phyloP scores from a whole-genome alignment of 2,797 vertebrate species.

The Premnoplex brunnescens region DNA sequence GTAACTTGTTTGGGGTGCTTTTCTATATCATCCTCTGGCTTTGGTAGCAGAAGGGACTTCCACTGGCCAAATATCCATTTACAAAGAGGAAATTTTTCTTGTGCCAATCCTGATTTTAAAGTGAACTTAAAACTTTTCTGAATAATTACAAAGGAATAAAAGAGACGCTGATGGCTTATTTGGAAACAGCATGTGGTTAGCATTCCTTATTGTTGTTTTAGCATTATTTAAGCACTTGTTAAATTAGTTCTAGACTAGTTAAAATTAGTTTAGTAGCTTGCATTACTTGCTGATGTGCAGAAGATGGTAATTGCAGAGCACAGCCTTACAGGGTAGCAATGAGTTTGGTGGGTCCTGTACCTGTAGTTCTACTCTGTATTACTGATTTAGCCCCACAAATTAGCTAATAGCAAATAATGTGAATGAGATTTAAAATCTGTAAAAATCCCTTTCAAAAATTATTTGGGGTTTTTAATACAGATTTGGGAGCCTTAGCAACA shows the following conservation, averaged over 20 bases:
- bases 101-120: neutral
- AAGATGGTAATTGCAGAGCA: neutral
- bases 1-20: neutral
- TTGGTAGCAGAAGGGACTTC: neutral
- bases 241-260: neutral
- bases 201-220: neutral
- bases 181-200: neutral
- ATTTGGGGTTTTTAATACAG: neutral
- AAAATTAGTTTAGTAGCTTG: neutral
- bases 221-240: neutral
- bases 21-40: neutral
- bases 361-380: neutral
- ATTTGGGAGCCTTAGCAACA: neutral
- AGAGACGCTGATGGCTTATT: neutral
- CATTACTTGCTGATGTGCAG: neutral
- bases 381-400: neutral
- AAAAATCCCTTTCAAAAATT: neutral
- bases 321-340: neutral
- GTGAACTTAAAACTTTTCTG: neutral
- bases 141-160: neutral
- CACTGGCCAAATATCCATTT: neutral
- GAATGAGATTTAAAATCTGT: neutral
- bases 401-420: neutral
- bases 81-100: neutral
- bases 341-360: neutral